Evolutionary conservation across 2,797 vertebrate genomes (phyloP).

Genomic region (Sarcophilus harrisii): DNA sequence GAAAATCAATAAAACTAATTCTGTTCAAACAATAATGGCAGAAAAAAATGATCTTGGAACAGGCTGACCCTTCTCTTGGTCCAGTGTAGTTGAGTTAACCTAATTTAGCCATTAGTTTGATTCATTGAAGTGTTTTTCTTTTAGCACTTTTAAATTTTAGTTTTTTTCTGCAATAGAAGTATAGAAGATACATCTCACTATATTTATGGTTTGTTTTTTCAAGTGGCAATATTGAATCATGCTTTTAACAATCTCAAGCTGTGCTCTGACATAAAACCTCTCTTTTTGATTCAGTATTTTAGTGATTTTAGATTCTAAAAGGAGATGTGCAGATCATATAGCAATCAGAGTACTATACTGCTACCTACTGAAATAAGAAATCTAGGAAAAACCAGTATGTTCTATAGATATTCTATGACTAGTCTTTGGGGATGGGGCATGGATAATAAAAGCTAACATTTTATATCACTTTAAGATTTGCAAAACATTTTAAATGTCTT

Average conservation of each 20-base stretch:
- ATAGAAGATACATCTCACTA: not conserved
- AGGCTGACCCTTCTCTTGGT: not conserved
- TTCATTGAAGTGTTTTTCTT: constrained; percentile 35
- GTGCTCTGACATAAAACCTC: not conserved
- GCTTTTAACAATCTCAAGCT: not conserved
- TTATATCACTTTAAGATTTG: not conserved
- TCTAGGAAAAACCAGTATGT: not conserved
- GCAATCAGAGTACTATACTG: not conserved
- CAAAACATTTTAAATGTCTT: not conserved
- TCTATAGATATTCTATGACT: not conserved
- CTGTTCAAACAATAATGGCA: constrained; percentile 31
- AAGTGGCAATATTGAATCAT: not conserved
- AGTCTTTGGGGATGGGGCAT: not conserved
- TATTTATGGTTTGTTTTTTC: constrained; percentile 16
- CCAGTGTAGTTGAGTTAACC: constrained; percentile 6
- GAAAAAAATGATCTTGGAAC: constrained; percentile 48
- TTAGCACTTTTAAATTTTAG: constrained; percentile 17
- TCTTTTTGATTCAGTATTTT: not conserved
- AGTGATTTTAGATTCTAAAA: not conserved
- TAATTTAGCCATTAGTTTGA: constrained; percentile 13
- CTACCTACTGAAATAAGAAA: not conserved
- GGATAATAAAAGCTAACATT: not conserved
- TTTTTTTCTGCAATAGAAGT: constrained; percentile 13
- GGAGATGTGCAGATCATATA: not conserved
- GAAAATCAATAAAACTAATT: constrained; percentile 56